These are phyloP conservation scores for Aspidiotus rigidus DNA, from an alignment of 2,888 invertebrate genomes.

Conservation along the genomic window DNA sequence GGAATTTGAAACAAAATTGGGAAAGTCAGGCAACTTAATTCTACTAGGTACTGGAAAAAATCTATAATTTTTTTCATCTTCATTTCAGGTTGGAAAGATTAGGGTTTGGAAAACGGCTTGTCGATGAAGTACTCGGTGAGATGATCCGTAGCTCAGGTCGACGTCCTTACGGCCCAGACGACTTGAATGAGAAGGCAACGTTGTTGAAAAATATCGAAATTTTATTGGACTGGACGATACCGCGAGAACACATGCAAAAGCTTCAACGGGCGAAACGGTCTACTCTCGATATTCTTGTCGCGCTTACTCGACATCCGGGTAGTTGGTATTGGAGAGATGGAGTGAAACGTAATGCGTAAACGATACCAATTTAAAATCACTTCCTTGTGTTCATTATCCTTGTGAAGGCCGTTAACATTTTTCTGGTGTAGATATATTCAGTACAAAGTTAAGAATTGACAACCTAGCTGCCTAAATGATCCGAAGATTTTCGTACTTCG, in stretches of 20 bases:
- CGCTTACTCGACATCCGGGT: slow-evolving; percentile 48
- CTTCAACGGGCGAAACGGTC: slow-evolving; percentile 64
- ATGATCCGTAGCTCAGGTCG: slow-evolving; percentile 67
- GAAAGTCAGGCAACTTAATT: too few relatives aligned
- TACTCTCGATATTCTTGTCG: slow-evolving; percentile 68
- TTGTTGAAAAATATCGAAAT: slow-evolving; percentile 66
- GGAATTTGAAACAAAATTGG: too few relatives aligned
- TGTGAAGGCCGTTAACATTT: background rate
- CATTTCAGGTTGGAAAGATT: slow-evolving; percentile 54
- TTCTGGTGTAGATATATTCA: background rate
- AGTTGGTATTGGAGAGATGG: slow-evolving; percentile 22
- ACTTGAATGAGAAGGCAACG: slow-evolving; percentile 52
- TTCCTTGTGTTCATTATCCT: too few relatives aligned
- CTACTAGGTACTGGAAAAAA: too few relatives aligned
- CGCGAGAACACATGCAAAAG: slow-evolving; percentile 64
- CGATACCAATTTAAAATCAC: background rate
- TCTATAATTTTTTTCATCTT: too few relatives aligned
- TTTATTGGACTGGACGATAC: slow-evolving; percentile 71
- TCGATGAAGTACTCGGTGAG: slow-evolving; percentile 70
- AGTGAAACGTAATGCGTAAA: slow-evolving; percentile 1
- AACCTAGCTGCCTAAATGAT: too few relatives aligned
- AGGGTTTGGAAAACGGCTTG: slow-evolving; percentile 64
- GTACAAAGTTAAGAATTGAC: background rate
- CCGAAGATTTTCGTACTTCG: too few relatives aligned
- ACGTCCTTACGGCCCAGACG: slow-evolving; percentile 52